A percentile compares a stretch with the other conserved stretches of the same genome.
phyloP scores from a whole-genome alignment of 1,140 invertebrate genomes.

The Meloidogyne hapla region DNA sequence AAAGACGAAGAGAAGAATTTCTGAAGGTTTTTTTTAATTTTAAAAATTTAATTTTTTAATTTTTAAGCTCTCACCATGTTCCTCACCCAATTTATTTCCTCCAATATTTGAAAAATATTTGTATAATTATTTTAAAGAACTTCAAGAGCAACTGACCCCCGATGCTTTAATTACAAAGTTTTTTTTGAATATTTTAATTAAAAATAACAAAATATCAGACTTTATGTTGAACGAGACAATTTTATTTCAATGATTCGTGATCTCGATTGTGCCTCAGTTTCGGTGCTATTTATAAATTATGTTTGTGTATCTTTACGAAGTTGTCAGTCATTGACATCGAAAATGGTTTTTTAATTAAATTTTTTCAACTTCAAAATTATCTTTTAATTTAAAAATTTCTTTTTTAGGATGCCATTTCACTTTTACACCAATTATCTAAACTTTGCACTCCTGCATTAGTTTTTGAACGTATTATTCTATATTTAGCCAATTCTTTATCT shows the following conservation, averaged over 20 bases:
- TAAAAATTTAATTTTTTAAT: constrained; percentile 7
- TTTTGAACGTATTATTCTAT: constrained; percentile 59
- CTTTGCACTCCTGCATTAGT: constrained; percentile 43
- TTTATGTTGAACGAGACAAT: constrained; percentile 49
- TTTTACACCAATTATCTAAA: constrained; percentile 51
- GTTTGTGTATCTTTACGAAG: constrained; percentile 56
- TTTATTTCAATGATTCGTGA: constrained; percentile 34
- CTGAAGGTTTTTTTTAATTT: constrained; percentile 32
- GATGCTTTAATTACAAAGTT: constrained; percentile 59
- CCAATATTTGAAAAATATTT: constrained; percentile 52
- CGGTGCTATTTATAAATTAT: constrained; percentile 55
- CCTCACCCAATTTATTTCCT: constrained; percentile 40
- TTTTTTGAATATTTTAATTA: constrained; percentile 26
- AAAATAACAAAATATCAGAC: constrained; percentile 35
- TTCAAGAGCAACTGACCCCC: constrained; percentile 36
- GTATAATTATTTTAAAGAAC: constrained; percentile 53
- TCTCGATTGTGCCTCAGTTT: constrained; percentile 25
- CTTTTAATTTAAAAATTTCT: background rate
- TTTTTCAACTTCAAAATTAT: background rate
- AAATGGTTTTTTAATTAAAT: constrained; percentile 51
- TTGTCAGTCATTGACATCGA: constrained; percentile 49
- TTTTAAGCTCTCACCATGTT: constrained; percentile 43
- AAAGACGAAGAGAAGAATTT: constrained; percentile 39
- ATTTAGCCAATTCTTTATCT: constrained; percentile 47
- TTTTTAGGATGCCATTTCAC: constrained; percentile 54